phyloP scores from a whole-genome alignment of 2,797 vertebrate genomes.

The Psittacula echo region DNA sequence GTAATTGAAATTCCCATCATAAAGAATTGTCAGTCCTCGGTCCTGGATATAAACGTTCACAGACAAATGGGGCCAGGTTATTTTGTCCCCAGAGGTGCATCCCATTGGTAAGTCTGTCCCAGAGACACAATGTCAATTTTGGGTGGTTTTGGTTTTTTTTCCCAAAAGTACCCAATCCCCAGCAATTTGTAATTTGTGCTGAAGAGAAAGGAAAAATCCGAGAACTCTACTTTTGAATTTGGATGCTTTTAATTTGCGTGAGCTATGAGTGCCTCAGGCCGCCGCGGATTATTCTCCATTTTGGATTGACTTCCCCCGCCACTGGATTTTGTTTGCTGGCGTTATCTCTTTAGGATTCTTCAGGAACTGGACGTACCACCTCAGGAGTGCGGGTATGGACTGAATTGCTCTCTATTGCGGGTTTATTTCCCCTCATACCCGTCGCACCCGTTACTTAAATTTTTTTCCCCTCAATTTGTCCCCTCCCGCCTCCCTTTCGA shows the following conservation, averaged over 20 bases:
- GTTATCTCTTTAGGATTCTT: conserved; percentile 79
- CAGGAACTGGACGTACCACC: conserved; percentile 77
- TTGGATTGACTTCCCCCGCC: conserved; percentile 83
- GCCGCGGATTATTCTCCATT: conserved; percentile 84
- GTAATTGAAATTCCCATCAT: conserved; percentile 74
- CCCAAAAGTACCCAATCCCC: conserved; percentile 18
- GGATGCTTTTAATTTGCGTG: conserved; percentile 68
- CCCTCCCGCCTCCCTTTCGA: conserved; percentile 57
- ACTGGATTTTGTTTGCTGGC: conserved; percentile 77
- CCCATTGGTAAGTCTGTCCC: conserved; percentile 67
- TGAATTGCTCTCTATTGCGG: conserved; percentile 66
- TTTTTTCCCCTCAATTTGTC: conserved; percentile 51
- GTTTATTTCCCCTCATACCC: conserved; percentile 75
- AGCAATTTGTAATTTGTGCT: conserved; percentile 57
- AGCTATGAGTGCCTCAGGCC: conserved; percentile 77
- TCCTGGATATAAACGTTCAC: conserved; percentile 72
- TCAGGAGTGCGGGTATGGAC: conserved; percentile 80
- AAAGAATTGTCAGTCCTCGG: conserved; percentile 73
- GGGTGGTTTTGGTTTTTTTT: neutral
- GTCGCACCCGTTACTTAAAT: conserved; percentile 65
- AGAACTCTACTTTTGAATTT: conserved; percentile 67
- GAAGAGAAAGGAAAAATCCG: conserved; percentile 60
- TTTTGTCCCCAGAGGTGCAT: conserved; percentile 56
- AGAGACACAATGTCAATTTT: conserved; percentile 71
- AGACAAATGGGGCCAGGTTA: conserved; percentile 69